Conservation (phyloP, 2,797 vertebrate genomes). For the Centropyge bicolor region DNA sequence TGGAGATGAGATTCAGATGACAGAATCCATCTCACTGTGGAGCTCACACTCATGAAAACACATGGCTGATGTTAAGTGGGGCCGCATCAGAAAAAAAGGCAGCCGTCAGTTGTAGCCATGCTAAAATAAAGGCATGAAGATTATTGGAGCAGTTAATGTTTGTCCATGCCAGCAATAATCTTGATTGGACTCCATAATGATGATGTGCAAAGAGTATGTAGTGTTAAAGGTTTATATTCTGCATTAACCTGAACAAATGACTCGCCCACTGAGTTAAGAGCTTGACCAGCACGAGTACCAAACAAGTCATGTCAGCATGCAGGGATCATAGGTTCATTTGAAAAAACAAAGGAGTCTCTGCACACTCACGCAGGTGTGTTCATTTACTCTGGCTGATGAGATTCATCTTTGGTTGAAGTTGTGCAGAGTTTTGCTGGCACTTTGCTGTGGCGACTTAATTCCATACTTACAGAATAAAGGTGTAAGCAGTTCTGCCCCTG, state of each 20-base stretch:
- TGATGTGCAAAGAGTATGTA: not conserved
- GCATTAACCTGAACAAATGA: constrained; percentile 16
- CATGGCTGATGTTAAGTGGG: constrained; percentile 21
- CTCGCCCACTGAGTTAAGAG: not conserved
- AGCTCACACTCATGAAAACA: constrained; percentile 19
- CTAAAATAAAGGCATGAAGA: not conserved
- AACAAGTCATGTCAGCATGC: not conserved
- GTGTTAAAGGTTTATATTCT: constrained; percentile 6
- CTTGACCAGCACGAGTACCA: not conserved
- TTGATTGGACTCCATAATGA: constrained; percentile 13
- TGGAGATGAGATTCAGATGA: constrained; percentile 10
- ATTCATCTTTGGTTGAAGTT: not conserved
- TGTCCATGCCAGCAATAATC: constrained; percentile 12
- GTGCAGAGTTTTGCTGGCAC: not conserved
- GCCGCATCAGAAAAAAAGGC: not conserved
- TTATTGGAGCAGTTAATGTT: constrained; percentile 15
- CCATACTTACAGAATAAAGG: not conserved
- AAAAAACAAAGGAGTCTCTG: not conserved
- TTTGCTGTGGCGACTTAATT: not conserved
- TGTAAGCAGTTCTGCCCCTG: not conserved
- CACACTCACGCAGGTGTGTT: not conserved
- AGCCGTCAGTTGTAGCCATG: not conserved
- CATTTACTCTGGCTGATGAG: not conserved
- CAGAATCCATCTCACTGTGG: constrained; percentile 3
- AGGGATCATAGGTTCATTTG: not conserved